Conservation (phyloP, 2,113 vertebrate genomes). For the Bucco capensis region DNA sequence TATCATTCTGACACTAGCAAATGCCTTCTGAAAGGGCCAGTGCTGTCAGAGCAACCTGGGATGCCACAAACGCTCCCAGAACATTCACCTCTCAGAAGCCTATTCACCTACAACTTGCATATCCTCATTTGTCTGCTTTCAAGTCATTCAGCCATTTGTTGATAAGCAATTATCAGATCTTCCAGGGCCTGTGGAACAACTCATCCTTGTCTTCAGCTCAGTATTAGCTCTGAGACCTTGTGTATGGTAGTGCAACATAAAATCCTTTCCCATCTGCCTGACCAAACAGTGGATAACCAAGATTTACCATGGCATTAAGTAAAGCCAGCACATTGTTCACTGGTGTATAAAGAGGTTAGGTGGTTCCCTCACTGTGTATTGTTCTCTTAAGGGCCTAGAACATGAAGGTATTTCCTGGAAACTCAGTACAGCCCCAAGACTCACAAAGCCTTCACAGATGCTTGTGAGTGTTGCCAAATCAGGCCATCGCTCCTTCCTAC, state of each 20-base stretch:
- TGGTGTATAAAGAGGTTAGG: background rate
- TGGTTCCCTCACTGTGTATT: background rate
- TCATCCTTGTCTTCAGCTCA: background rate
- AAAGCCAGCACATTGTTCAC: background rate
- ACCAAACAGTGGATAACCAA: background rate
- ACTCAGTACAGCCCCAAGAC: background rate
- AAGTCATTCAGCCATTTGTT: background rate
- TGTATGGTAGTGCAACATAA: background rate
- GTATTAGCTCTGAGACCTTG: background rate
- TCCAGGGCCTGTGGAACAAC: background rate
- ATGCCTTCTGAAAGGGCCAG: background rate
- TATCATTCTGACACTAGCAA: background rate
- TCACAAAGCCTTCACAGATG: background rate
- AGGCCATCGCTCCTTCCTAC: background rate
- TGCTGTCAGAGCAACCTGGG: background rate
- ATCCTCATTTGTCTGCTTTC: background rate
- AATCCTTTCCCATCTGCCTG: background rate
- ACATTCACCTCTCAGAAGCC: background rate
- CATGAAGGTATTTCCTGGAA: background rate
- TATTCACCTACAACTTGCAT: background rate
- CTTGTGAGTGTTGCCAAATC: background rate
- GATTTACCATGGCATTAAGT: background rate
- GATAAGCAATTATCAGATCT: background rate
- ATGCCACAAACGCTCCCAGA: background rate
- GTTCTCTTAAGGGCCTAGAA: background rate